Evolutionary conservation across 2,113 vertebrate species (phyloP).

Genomic region (Lagopus leucura): DNA sequence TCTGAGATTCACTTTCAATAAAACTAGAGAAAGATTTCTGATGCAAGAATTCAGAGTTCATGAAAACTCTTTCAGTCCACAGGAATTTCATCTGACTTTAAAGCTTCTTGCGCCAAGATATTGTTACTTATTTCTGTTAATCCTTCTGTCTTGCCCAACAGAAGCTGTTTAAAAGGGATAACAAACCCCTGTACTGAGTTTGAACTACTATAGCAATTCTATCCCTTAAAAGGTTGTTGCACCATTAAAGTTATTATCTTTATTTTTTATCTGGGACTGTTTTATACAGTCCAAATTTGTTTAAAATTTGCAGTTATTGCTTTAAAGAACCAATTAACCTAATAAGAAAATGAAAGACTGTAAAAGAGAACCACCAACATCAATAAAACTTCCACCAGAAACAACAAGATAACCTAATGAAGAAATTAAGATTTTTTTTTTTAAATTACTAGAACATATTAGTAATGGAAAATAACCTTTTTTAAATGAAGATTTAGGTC

Average conservation of each 20-base stretch:
- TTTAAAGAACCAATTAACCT: not conserved
- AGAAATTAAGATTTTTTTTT: not conserved
- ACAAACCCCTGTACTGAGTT: not conserved
- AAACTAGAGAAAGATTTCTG: conserved; percentile 2
- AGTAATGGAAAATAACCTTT: not conserved
- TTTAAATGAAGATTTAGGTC: not conserved
- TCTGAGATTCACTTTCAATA: not conserved
- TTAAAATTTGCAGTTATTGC: not conserved
- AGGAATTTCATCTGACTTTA: not conserved
- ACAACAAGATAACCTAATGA: not conserved
- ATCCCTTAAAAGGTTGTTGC: not conserved
- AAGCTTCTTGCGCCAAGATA: not conserved
- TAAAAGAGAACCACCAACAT: not conserved
- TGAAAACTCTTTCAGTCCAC: not conserved
- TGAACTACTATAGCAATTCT: not conserved
- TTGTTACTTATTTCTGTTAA: conserved; percentile 28
- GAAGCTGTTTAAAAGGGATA: not conserved
- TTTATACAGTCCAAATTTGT: not conserved
- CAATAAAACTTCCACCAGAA: not conserved
- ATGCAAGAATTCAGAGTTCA: not conserved
- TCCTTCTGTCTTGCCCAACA: not conserved
- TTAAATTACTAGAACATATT: not conserved
- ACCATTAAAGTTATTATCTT: not conserved
- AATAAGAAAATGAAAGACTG: not conserved
- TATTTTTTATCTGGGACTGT: not conserved